These are phyloP conservation scores for Podabrus alpinus DNA, from an alignment of 2,888 invertebrate genomes.

Conservation along the genomic window DNA sequence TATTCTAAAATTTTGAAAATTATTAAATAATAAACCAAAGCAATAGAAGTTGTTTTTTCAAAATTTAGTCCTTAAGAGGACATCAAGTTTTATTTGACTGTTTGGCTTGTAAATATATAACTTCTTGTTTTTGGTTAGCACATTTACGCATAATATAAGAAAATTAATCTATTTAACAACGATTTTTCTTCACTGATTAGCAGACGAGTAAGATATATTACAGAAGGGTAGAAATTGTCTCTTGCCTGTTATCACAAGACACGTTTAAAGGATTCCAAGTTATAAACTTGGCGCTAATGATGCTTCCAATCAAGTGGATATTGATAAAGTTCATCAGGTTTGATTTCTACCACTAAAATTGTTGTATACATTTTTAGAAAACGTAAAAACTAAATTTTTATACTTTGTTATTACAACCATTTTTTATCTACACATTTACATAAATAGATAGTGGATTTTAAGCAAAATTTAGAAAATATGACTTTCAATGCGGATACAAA, in stretches of 20 bases:
- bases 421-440: background rate
- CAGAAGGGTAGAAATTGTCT: background rate
- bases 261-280: background rate
- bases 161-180: background rate
- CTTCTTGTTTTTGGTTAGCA: too few relatives aligned
- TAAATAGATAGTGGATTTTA: background rate
- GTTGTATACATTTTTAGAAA: background rate
- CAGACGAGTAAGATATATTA: background rate
- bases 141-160: background rate
- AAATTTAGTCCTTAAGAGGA: too few relatives aligned
- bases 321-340: background rate
- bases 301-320: background rate
- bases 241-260: background rate
- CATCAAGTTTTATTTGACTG: too few relatives aligned
- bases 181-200: background rate
- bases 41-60: too few relatives aligned
- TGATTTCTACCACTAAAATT: background rate
- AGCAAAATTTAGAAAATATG: background rate
- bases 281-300: background rate
- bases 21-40: too few relatives aligned
- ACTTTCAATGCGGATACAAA: background rate
- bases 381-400: background rate
- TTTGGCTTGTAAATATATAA: too few relatives aligned
- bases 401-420: background rate
- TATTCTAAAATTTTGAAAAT: too few relatives aligned